A percentile compares a stretch with the other conserved stretches of the same genome.
Evolutionary conservation across 2,888 invertebrate genomes (phyloP).

Genomic region (Polymixis flavicincta): DNA sequence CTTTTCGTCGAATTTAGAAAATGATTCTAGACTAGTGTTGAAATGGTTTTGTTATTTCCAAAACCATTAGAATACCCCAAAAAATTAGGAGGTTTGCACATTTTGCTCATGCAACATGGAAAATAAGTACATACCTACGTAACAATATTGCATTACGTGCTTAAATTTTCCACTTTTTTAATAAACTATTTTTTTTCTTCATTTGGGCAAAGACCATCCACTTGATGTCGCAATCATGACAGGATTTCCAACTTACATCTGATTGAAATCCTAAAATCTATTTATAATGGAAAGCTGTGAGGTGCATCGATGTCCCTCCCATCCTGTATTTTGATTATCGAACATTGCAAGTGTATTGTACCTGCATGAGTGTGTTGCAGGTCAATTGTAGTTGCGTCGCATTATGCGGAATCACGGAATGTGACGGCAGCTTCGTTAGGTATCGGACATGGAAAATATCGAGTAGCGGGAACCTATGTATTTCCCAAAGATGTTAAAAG

Average conservation of each 20-base stretch:
- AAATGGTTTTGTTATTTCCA: too few species aligned
- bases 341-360: constrained; percentile 20
- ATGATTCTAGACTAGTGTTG: too few species aligned
- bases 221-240: not conserved
- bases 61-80: too few species aligned
- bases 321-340: constrained; percentile 26
- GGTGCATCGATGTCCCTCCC: too few species aligned
- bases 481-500: too few species aligned
- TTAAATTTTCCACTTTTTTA: not conserved
- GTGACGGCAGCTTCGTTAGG: constrained; percentile 45
- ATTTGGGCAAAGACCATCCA: not conserved
- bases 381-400: constrained; percentile 60
- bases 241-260: not conserved
- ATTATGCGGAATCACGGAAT: constrained; percentile 72
- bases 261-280: not conserved
- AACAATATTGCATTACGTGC: too few species aligned
- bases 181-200: not conserved
- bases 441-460: not conserved
- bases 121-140: too few species aligned
- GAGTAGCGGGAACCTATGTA: too few species aligned
- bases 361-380: constrained; percentile 31
- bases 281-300: too few species aligned
- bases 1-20: too few species aligned
- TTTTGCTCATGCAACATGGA: too few species aligned
- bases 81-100: too few species aligned